Conservation (phyloP, 2,113 vertebrate genomes). For the Loxodonta africana region DNA sequence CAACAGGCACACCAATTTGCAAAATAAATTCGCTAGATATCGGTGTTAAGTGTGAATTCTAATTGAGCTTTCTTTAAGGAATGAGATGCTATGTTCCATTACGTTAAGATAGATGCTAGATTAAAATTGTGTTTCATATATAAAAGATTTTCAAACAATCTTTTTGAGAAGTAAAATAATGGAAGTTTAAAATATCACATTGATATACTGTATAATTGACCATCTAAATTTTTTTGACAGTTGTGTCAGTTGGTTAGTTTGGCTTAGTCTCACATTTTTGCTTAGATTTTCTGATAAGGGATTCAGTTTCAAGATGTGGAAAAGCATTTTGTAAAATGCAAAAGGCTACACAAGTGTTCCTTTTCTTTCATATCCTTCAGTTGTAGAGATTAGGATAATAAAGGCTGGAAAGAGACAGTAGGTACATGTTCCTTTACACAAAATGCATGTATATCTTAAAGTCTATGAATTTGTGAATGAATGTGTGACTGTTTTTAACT, state of each 20-base stretch:
- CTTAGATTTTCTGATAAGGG: background rate
- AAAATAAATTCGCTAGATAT: background rate
- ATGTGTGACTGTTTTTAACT: background rate
- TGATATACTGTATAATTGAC: background rate
- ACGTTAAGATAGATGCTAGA: background rate
- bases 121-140: background rate
- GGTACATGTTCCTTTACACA: background rate
- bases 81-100: background rate
- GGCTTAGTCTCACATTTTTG: background rate
- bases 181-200: background rate
- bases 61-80: slow-evolving; percentile 29
- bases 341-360: background rate
- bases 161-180: background rate
- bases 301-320: background rate
- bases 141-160: background rate
- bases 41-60: background rate
- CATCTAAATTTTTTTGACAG: slow-evolving; percentile 18
- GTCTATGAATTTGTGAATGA: background rate
- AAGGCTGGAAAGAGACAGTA: background rate
- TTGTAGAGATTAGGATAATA: background rate
- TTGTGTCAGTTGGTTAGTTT: background rate
- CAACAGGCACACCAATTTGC: background rate
- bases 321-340: background rate
- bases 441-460: background rate
- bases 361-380: background rate